These are phyloP conservation scores for Cololabis saira DNA, from an alignment of 2,113 vertebrate genomes.

Conservation along the genomic window DNA sequence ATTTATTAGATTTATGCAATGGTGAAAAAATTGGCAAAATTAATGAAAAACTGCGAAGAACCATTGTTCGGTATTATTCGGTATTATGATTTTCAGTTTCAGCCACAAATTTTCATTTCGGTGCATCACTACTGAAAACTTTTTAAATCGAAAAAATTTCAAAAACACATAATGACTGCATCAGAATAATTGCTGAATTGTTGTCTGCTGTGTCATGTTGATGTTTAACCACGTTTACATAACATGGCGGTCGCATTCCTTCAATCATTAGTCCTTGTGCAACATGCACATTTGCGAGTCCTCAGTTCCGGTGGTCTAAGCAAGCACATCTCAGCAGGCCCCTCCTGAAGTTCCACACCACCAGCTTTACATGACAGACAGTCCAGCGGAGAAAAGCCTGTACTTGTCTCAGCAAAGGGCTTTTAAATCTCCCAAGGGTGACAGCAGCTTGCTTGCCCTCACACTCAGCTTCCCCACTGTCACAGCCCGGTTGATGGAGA, in stretches of 20 bases:
- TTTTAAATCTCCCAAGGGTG: constrained; percentile 66
- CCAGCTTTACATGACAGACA: constrained; percentile 37
- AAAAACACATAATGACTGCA: no score
- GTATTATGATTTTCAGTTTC: no score
- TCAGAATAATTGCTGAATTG: no score
- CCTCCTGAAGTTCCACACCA: constrained; percentile 16
- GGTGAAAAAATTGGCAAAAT: no score
- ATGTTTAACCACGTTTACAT: no score
- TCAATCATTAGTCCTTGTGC: not conserved
- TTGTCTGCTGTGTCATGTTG: no score
- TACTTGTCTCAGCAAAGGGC: constrained; percentile 39
- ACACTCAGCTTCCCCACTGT: constrained; percentile 46
- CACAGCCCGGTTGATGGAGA: constrained; percentile 37
- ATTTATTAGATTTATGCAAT: no score
- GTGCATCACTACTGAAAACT: no score
- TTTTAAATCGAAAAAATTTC: no score
- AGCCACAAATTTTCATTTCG: no score
- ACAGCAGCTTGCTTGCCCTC: constrained; percentile 43
- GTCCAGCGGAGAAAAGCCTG: constrained; percentile 21
- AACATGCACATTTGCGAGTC: not conserved
- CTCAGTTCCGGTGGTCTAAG: not conserved
- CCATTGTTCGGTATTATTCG: no score
- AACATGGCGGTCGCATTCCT: not conserved
- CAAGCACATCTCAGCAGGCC: not conserved
- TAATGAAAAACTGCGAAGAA: no score